Base-by-base conservation (phyloP, 2,888 invertebrate genomes). In the Drosophila limbata region DNA sequence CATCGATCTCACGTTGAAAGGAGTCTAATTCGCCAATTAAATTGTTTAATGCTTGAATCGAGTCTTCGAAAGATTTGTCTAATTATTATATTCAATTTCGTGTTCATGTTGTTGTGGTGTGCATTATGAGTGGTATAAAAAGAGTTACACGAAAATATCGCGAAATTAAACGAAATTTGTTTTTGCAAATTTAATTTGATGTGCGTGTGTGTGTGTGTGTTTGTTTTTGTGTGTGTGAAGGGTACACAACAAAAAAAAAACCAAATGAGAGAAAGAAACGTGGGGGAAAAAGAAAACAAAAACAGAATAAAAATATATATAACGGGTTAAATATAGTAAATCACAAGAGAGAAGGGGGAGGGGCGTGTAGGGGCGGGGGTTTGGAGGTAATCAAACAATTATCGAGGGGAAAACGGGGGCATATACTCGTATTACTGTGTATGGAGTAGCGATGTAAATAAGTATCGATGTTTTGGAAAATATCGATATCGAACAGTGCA, bases 21-120 rank as follows among this genome's bases (percentile, higher is more conserved):
- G 92, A 91, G 91, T 93, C 93, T 89, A 93, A 86, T 92, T 93
- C 93, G 91, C 93, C 93, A 91, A 93, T 93, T 89, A 93, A 91
- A 92, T 92, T 93, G 87, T 93, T 93, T 85, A 93, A 79, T 87
- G 93, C 93, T 91, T 93, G 92, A 81, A 93, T 92, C 78, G 93
- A 93, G 84, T 92, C 93, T 91, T 93, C 92, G 88, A 92, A 92
- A 90, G 92, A 91, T 91, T 92, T 91, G 90, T 92, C 92, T 93
- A 89, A 73, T 83, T 81, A 88, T 81, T 73, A 73, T 77, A 48
- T 73, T 67, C 56, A 64, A 60, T 73, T 73, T 79, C 50, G 71
- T 74, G 40, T 82, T 69, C 55, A 64, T 69, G 83, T 70, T 75
- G 79, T 81, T 72, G 65, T 69, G 66, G 57, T 68, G 89, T 86